A percentile compares a stretch with the other conserved stretches of the same genome.
Conservation (phyloP, 2,888 invertebrate genomes). For the Acanthacorydalis orientalis region DNA sequence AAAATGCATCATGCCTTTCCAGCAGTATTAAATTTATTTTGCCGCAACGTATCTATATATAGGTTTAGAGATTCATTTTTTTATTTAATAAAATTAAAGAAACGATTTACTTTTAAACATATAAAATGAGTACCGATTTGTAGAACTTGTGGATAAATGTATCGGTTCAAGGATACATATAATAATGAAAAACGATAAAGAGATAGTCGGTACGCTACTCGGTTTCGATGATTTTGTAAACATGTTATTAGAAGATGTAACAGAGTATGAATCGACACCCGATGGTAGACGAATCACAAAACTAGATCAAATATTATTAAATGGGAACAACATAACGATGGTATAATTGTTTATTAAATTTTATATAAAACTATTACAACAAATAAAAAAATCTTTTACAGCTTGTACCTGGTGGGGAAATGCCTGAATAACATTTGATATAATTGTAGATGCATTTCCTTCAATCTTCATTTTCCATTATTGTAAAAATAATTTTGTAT, state of each 20-base stretch:
- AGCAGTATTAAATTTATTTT: conserved; percentile 6
- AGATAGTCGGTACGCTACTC: conserved; percentile 92
- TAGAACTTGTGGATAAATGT: conserved; percentile 97
- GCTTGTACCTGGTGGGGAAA: conserved; percentile 66
- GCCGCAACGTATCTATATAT: too few species aligned
- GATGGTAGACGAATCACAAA: conserved; percentile 93
- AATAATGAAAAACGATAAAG: conserved; percentile 99
- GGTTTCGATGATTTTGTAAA: conserved; percentile 99
- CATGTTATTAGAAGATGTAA: conserved; percentile 95
- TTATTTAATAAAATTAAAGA: too few species aligned
- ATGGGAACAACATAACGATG: conserved; percentile 99
- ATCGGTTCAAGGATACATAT: conserved; percentile 98
- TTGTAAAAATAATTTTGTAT: neutral
- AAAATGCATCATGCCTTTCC: neutral
- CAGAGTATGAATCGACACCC: conserved; percentile 93
- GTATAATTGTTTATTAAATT: conserved; percentile 25
- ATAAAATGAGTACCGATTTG: too few species aligned
- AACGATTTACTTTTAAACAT: too few species aligned
- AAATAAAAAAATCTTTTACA: conserved; percentile 24
- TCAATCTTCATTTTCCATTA: neutral
- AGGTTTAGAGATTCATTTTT: too few species aligned
- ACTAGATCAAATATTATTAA: conserved; percentile 91
- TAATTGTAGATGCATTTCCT: neutral
- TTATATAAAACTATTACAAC: conserved; percentile 5
- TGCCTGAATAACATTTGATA: conserved; percentile 36